Conservation (phyloP, 2,888 invertebrate genomes). For the Nomada goodeniana region DNA sequence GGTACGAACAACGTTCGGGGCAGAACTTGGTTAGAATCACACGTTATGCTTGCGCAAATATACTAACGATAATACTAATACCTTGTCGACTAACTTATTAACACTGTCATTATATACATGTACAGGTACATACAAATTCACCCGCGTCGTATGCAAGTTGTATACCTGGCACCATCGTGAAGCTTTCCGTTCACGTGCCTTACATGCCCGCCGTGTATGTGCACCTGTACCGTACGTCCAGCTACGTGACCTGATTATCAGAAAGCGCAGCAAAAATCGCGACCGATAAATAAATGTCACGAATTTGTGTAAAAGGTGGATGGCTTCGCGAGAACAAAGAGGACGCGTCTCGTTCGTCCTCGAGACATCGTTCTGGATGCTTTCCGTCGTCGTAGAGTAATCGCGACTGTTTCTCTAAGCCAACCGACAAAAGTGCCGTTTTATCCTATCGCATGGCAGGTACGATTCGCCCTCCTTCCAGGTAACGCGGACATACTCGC, state of each 20-base stretch:
- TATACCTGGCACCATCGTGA: too few species aligned
- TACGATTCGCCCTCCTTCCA: conserved; percentile 21
- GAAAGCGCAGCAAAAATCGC: conserved; percentile 3
- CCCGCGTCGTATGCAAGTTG: background rate
- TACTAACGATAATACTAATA: conserved; percentile 37
- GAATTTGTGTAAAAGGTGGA: conserved; percentile 40
- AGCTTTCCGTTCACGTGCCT: too few species aligned
- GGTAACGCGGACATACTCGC: conserved; percentile 16
- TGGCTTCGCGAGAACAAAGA: conserved; percentile 23
- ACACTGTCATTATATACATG: conserved; percentile 26
- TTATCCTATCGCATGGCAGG: conserved; percentile 63
- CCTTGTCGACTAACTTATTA: conserved; percentile 29
- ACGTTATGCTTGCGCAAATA: conserved; percentile 36
- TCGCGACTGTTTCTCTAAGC: conserved; percentile 79
- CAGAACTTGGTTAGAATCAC: conserved; percentile 29
- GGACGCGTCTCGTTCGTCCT: conserved; percentile 42
- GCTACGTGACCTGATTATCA: conserved; percentile 29
- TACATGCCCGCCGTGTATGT: too few species aligned
- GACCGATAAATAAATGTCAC: conserved; percentile 20
- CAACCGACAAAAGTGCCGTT: conserved; percentile 78
- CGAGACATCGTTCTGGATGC: conserved; percentile 42
- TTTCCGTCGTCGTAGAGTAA: conserved; percentile 69
- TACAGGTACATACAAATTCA: background rate
- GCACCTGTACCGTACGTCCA: background rate
- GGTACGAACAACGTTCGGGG: background rate